phyloP scores from a whole-genome alignment of 2,888 invertebrate species.

The Aelia acuminata region DNA sequence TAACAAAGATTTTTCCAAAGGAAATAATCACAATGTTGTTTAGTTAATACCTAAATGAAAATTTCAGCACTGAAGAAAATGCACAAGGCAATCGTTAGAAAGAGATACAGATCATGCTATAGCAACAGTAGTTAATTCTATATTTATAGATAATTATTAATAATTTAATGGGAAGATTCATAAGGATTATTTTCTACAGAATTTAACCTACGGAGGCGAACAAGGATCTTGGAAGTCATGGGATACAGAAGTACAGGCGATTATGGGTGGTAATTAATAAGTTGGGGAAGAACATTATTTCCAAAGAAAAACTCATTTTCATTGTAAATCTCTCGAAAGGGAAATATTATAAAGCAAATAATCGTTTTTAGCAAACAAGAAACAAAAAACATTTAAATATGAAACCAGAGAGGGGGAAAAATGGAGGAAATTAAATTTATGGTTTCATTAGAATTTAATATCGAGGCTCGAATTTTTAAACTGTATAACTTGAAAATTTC shows the following conservation, averaged over 20 bases:
- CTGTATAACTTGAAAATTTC: no score
- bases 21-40: no score
- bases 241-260: constrained; percentile 41
- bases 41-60: no score
- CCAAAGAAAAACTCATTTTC: not conserved
- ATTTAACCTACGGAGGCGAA: constrained; percentile 31
- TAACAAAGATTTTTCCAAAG: no score
- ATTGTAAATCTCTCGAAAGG: not conserved
- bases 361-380: not conserved
- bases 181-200: constrained; percentile 3
- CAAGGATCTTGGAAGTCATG: constrained; percentile 47
- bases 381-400: not conserved
- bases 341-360: not conserved
- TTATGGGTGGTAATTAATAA: not conserved
- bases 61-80: no score
- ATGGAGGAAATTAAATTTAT: no score
- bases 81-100: not conserved
- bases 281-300: not conserved
- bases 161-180: not conserved
- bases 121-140: not conserved
- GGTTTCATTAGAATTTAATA: no score
- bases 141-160: not conserved
- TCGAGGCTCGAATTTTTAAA: no score
- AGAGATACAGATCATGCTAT: not conserved
- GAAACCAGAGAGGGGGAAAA: no score